Evolutionary conservation across 2,113 vertebrate genomes (phyloP).

Genomic region (Empidonax alnorum): DNA sequence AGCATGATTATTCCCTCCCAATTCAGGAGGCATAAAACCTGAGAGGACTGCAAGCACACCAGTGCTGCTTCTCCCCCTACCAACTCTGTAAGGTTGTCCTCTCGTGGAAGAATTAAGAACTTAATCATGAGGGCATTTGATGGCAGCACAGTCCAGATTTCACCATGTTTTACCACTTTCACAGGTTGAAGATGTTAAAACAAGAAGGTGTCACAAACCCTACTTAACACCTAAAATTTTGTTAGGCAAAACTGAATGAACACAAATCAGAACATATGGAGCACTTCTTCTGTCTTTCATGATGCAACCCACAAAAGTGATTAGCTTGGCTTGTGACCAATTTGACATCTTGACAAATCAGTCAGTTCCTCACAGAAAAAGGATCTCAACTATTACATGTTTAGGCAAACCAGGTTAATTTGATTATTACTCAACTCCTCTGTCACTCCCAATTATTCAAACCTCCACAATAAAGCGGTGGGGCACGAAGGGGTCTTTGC

Average conservation of each 20-base stretch:
- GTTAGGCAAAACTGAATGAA: constrained; percentile 66
- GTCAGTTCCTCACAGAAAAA: constrained; percentile 22
- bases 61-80: neutral
- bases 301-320: constrained; percentile 25
- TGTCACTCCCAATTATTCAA: neutral
- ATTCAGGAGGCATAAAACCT: neutral
- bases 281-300: constrained; percentile 56
- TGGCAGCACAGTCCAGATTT: neutral
- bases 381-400: neutral
- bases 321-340: constrained; percentile 57
- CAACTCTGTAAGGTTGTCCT: neutral
- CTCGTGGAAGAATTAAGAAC: neutral
- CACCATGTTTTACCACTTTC: neutral
- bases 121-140: neutral
- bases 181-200: constrained; percentile 35
- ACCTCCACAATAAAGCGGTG: neutral
- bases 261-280: constrained; percentile 62
- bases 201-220: constrained; percentile 22
- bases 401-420: constrained; percentile 15
- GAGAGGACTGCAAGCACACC: neutral
- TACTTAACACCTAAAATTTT: constrained; percentile 52
- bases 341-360: constrained; percentile 55
- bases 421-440: neutral
- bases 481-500: neutral
- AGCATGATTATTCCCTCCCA: neutral